Evolutionary conservation across 2,797 vertebrate genomes (phyloP).

Genomic region (Takifugu rubripes): DNA sequence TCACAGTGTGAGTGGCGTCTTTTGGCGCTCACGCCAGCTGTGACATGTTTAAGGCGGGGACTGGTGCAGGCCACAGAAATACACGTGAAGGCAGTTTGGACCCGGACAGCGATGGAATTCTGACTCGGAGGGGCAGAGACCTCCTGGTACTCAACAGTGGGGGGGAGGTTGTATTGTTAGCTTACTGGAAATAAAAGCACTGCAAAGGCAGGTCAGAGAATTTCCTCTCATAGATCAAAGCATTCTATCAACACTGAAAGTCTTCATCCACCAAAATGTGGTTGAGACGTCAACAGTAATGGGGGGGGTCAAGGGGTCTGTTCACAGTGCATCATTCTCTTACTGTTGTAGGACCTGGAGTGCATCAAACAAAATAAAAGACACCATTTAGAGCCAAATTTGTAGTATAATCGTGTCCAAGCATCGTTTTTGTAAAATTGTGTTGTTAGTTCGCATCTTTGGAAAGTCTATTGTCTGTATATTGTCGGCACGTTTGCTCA

Average conservation of each 20-base stretch:
- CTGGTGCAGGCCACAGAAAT: slow-evolving; percentile 63
- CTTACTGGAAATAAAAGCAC: slow-evolving; percentile 32
- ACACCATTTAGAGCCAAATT: slow-evolving; percentile 45
- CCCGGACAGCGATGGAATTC: slow-evolving; percentile 23
- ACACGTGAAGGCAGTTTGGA: slow-evolving; percentile 63
- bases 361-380: slow-evolving; percentile 55
- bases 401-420: slow-evolving; percentile 31
- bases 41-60: slow-evolving; percentile 86
- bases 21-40: slow-evolving; percentile 82
- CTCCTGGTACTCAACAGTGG: too few species aligned
- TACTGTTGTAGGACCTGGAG: slow-evolving; percentile 55
- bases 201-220: slow-evolving; percentile 67
- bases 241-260: too few species aligned
- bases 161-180: neutral
- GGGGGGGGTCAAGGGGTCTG: slow-evolving; percentile 32
- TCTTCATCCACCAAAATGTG: slow-evolving; percentile 26
- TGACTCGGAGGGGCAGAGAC: slow-evolving; percentile 13
- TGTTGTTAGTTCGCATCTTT: slow-evolving; percentile 71
- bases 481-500: slow-evolving; percentile 54
- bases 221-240: too few species aligned
- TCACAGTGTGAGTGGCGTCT: slow-evolving; percentile 93
- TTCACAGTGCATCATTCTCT: slow-evolving; percentile 72
- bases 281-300: slow-evolving; percentile 24
- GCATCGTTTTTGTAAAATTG: slow-evolving; percentile 35
- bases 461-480: slow-evolving; percentile 71